Percentiles rank a stretch among this genome's conserved stretches.
Conservation (phyloP, 2,797 vertebrate genomes). For the Megalops cyprinoides region DNA sequence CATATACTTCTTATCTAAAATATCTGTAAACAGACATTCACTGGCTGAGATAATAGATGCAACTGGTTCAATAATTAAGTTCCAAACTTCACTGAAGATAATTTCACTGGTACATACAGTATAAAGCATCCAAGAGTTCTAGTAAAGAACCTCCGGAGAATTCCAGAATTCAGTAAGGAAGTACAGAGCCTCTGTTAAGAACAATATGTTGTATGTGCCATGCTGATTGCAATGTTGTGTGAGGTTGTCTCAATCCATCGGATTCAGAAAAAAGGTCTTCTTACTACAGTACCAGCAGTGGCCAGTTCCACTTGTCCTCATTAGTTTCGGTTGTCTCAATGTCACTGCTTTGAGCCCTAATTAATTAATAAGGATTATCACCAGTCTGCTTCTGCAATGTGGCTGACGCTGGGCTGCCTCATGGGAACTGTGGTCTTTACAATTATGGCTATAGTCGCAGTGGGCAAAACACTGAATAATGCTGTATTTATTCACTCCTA, state of each 20-base stretch:
- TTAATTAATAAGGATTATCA: constrained; percentile 54
- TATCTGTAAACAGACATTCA: neutral
- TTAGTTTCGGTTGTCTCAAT: constrained; percentile 38
- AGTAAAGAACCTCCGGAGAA: neutral
- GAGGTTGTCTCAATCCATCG: neutral
- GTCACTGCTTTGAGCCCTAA: constrained; percentile 54
- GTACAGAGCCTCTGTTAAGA: neutral
- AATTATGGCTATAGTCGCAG: neutral
- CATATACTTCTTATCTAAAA: neutral
- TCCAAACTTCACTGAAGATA: neutral
- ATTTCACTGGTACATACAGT: neutral
- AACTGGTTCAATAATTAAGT: neutral
- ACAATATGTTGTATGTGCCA: neutral
- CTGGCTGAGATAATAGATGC: neutral
- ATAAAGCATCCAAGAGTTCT: neutral
- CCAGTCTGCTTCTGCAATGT: constrained; percentile 17
- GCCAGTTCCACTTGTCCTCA: neutral
- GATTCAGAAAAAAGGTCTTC: neutral
- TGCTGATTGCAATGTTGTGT: no score
- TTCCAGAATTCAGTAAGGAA: neutral
- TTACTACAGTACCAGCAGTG: neutral
- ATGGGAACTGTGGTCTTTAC: constrained; percentile 19
- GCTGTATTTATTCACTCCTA: neutral
- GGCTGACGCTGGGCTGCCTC: constrained; percentile 11
- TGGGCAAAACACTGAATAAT: neutral